These are phyloP conservation scores for Hirtodrosophila cameraria DNA, from an alignment of 2,888 invertebrate species.

Conservation along the genomic window DNA sequence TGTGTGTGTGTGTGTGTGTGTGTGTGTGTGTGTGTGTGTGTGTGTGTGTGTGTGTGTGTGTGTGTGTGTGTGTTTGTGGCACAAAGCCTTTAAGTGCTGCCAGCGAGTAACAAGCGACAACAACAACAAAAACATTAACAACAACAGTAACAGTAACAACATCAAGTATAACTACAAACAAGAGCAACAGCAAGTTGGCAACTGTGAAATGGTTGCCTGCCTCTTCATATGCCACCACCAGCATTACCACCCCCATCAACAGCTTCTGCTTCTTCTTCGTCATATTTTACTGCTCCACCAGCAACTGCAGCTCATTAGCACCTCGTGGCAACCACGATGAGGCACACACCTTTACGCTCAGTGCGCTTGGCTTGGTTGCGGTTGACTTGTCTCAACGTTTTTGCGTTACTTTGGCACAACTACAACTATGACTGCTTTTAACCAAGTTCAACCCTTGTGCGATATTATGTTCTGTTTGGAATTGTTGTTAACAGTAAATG, in stretches of 20 bases:
- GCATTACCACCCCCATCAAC: too few relatives aligned
- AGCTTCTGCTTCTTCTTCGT: constrained; percentile 15
- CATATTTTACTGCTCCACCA: background rate
- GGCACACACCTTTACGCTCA: constrained; percentile 36
- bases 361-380: constrained; percentile 52
- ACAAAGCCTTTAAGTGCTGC: constrained; percentile 76
- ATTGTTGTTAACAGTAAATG: constrained; percentile 45
- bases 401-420: constrained; percentile 3
- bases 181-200: constrained; percentile 34
- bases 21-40: constrained; percentile 3
- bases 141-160: constrained; percentile 35
- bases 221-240: background rate
- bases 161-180: constrained; percentile 11
- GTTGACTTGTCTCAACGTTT: constrained; percentile 59
- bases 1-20: constrained; percentile 29
- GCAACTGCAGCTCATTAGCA: constrained; percentile 72
- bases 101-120: constrained; percentile 44
- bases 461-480: constrained; percentile 61
- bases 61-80: constrained; percentile 36
- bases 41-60: constrained; percentile 1
- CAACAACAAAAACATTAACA: constrained; percentile 19
- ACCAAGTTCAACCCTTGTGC: constrained; percentile 41
- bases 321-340: constrained; percentile 38
- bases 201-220: constrained; percentile 55
- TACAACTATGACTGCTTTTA: constrained; percentile 1